phyloP scores from a whole-genome alignment of 2,113 vertebrate genomes.

The Eulemur rufifrons region DNA sequence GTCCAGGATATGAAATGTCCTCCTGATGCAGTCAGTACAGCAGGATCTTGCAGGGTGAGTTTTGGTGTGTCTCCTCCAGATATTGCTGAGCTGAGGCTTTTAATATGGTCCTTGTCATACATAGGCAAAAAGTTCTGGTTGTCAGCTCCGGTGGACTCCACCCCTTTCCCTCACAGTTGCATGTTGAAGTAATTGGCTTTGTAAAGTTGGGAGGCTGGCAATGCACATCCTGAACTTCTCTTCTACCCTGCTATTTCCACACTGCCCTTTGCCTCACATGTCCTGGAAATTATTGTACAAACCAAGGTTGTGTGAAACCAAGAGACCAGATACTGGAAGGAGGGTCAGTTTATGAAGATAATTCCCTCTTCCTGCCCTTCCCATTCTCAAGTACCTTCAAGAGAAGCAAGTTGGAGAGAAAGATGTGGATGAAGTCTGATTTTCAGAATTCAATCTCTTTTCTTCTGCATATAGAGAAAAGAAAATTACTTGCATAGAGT shows the following conservation, averaged over 20 bases:
- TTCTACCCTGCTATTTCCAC: no score
- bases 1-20: neutral
- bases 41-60: neutral
- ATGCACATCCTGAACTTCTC: neutral
- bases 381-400: neutral
- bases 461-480: neutral
- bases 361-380: neutral
- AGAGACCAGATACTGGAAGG: fast-evolving
- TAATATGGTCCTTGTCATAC: neutral
- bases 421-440: neutral
- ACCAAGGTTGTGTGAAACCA: neutral
- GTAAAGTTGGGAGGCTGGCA: neutral
- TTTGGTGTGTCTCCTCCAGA: neutral
- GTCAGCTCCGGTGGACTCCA: neutral
- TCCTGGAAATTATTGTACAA: neutral
- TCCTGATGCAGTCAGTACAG: neutral
- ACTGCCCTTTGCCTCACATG: neutral
- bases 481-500: neutral
- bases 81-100: neutral
- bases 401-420: neutral
- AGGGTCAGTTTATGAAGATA: fast-evolving
- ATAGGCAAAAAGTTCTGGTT: neutral
- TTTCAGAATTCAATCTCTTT: neutral
- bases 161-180: neutral
- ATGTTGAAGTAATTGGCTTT: fast-evolving